Conservation (phyloP, 2,888 invertebrate species). For the Teinopalpus imperialis region DNA sequence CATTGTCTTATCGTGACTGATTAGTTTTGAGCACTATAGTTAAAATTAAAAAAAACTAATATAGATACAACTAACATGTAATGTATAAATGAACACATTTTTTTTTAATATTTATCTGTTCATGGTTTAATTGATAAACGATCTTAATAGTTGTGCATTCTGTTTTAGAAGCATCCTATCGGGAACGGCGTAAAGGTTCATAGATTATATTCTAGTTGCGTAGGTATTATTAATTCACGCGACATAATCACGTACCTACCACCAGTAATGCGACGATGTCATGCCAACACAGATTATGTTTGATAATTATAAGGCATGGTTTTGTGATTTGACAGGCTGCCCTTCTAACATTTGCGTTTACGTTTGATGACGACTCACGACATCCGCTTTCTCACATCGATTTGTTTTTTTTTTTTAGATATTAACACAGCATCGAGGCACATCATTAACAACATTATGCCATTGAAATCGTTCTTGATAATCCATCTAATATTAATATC, state of each 20-base stretch:
- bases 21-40: too few relatives aligned
- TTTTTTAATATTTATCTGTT: too few relatives aligned
- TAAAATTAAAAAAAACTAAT: too few relatives aligned
- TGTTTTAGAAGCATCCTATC: slow-evolving; percentile 53
- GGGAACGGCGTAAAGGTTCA: slow-evolving; percentile 64
- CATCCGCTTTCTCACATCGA: slow-evolving; percentile 47
- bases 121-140: slow-evolving; percentile 1
- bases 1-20: too few relatives aligned
- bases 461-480: slow-evolving; percentile 14
- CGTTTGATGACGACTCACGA: slow-evolving; percentile 40
- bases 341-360: slow-evolving; percentile 54
- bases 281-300: slow-evolving; percentile 58
- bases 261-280: slow-evolving; percentile 55
- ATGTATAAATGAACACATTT: too few relatives aligned
- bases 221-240: slow-evolving; percentile 43
- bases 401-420: slow-evolving; percentile 22
- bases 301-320: slow-evolving; percentile 65
- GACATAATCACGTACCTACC: slow-evolving; percentile 27
- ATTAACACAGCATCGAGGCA: slow-evolving; percentile 32
- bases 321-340: slow-evolving; percentile 57
- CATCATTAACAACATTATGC: slow-evolving; percentile 26
- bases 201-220: slow-evolving; percentile 40
- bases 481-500: slow-evolving; percentile 1
- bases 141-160: slow-evolving; percentile 32
- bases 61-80: too few relatives aligned